Percentiles rank a stretch among this genome's conserved stretches.
Evolutionary conservation across 2,888 invertebrate genomes (phyloP).

Genomic region (Pycnomerus fuliginosus): DNA sequence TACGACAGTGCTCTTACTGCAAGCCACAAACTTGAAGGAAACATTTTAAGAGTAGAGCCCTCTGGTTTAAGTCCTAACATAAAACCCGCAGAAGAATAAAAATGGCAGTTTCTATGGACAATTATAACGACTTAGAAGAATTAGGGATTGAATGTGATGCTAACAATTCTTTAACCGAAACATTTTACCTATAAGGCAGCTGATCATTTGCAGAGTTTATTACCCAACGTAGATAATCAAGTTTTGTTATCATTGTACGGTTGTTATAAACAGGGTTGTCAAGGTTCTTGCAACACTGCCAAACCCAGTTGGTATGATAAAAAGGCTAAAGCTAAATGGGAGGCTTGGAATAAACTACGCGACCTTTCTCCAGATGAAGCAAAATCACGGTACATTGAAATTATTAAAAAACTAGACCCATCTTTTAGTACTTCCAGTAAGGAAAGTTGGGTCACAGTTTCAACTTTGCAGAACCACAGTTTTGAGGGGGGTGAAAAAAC

Average conservation of each 20-base stretch:
- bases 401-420: conserved; percentile 64
- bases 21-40: conserved; percentile 70
- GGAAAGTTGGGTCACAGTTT: conserved; percentile 65
- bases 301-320: conserved; percentile 78
- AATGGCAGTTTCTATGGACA: conserved; percentile 42
- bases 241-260: conserved; percentile 74
- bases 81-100: conserved; percentile 8
- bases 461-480: conserved; percentile 53
- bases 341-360: conserved; percentile 79
- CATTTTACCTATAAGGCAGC: conserved; percentile 65
- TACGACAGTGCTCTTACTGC: conserved; percentile 63
- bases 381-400: conserved; percentile 70
- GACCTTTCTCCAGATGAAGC: conserved; percentile 67
- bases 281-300: conserved; percentile 71
- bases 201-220: conserved; percentile 61
- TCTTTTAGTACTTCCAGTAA: conserved; percentile 36
- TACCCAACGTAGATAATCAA: conserved; percentile 59
- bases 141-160: conserved; percentile 56
- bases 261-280: conserved; percentile 79
- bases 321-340: conserved; percentile 86
- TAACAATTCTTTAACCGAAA: conserved; percentile 59
- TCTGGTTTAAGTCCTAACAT: too few species aligned
- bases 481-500: conserved; percentile 53
- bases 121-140: conserved; percentile 58
- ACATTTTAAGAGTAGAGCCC: conserved; percentile 62